Evolutionary conservation across 2,113 vertebrate species (phyloP).

Genomic region (Apteryx owenii): DNA sequence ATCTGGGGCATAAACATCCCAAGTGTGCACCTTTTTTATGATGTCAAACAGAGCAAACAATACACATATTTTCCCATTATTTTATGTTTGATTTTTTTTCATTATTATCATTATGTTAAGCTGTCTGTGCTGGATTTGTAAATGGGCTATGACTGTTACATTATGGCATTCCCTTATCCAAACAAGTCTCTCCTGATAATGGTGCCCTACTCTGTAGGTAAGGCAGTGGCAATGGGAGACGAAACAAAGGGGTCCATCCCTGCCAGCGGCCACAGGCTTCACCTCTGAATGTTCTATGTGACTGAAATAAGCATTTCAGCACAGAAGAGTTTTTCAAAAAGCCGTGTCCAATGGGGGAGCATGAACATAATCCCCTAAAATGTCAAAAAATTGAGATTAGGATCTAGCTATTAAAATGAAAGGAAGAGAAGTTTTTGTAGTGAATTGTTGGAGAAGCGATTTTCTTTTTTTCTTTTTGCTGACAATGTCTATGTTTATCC

Average conservation of each 20-base stretch:
- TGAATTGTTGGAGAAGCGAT: background rate
- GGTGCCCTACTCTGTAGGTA: background rate
- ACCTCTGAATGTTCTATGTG: background rate
- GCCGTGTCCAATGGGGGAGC: background rate
- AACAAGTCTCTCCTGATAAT: background rate
- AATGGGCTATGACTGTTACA: slow-evolving; percentile 43
- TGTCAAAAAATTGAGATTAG: background rate
- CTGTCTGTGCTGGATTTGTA: slow-evolving; percentile 53
- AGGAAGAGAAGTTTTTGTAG: background rate
- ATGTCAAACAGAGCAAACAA: slow-evolving; percentile 69
- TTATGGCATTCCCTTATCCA: slow-evolving; percentile 6
- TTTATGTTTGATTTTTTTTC: slow-evolving; percentile 57
- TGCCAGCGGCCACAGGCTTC: background rate
- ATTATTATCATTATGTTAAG: slow-evolving; percentile 56
- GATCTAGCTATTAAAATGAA: background rate
- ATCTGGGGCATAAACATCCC: slow-evolving; percentile 42
- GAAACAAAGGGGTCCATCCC: background rate
- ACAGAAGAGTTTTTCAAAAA: background rate
- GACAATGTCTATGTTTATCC: background rate
- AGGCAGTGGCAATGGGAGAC: background rate
- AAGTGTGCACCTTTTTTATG: slow-evolving; percentile 55
- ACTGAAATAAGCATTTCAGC: background rate
- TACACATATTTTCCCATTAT: slow-evolving; percentile 58
- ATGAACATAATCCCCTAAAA: background rate
- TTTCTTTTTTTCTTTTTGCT: background rate